These are phyloP conservation scores for Ochropleura leucogaster DNA, from an alignment of 2,888 invertebrate species.

Conservation along the genomic window DNA sequence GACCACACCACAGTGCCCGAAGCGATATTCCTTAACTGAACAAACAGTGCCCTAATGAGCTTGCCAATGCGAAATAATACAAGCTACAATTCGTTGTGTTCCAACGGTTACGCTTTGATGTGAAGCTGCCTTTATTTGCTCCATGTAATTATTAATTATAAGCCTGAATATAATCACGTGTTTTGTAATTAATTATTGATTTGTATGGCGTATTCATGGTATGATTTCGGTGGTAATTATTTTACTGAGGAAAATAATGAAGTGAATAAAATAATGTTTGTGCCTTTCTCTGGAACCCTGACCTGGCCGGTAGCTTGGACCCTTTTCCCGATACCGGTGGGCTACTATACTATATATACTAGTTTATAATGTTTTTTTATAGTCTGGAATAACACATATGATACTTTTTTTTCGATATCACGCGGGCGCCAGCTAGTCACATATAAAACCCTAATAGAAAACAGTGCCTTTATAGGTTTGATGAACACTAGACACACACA, in stretches of 20 bases:
- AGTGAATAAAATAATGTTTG: neutral
- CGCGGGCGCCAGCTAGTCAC: too few species aligned
- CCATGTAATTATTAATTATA: slow-evolving; percentile 48
- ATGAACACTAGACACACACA: too few species aligned
- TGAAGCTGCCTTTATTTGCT: slow-evolving; percentile 54
- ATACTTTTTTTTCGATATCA: too few species aligned
- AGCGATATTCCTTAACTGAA: slow-evolving; percentile 75
- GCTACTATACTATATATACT: too few species aligned
- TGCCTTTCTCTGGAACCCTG: too few species aligned
- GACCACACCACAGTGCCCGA: slow-evolving; percentile 63
- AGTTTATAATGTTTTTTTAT: too few species aligned
- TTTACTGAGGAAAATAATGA: neutral
- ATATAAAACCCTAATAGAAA: too few species aligned
- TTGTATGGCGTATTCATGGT: slow-evolving; percentile 7
- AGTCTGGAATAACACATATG: too few species aligned
- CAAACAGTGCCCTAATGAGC: slow-evolving; percentile 76
- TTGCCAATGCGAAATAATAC: slow-evolving; percentile 73
- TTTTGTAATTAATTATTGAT: slow-evolving; percentile 51
- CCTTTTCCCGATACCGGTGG: too few species aligned
- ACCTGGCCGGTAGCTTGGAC: too few species aligned
- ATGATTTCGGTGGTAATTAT: slow-evolving; percentile 13
- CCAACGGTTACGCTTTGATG: slow-evolving; percentile 58
- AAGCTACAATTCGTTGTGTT: slow-evolving; percentile 53
- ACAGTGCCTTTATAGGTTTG: too few species aligned
- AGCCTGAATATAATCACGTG: slow-evolving; percentile 34